Percentiles rank a stretch among this genome's conserved stretches.
phyloP scores from a whole-genome alignment of 2,113 vertebrate species.

The Pica pica region DNA sequence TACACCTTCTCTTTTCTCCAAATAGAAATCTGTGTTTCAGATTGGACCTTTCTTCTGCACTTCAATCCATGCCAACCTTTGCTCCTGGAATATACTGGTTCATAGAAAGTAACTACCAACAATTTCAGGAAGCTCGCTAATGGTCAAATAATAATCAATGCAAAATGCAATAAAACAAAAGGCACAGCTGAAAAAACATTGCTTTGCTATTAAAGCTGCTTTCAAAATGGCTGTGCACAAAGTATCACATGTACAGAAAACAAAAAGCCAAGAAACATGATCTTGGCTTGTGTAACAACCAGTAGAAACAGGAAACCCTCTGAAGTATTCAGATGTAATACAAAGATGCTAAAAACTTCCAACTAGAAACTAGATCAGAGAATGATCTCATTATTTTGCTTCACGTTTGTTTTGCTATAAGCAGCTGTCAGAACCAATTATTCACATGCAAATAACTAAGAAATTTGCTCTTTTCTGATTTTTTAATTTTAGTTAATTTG shows the following conservation, averaged over 20 bases:
- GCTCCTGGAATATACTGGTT: neutral
- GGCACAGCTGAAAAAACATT: neutral
- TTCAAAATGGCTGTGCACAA: neutral
- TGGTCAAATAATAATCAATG: neutral
- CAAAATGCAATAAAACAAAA: neutral
- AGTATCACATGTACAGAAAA: neutral
- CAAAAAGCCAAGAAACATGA: neutral
- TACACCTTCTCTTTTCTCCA: neutral
- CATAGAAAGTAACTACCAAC: neutral
- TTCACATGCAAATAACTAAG: neutral
- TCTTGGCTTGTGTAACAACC: neutral
- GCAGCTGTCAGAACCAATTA: neutral
- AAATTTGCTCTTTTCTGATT: neutral
- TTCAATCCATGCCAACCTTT: neutral
- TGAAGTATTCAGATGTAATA: neutral
- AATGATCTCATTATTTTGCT: neutral
- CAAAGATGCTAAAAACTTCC: neutral
- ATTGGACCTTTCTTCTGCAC: neutral
- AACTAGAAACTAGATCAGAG: neutral
- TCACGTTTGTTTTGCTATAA: neutral
- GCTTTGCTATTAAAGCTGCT: neutral
- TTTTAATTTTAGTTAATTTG: neutral
- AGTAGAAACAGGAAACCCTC: neutral
- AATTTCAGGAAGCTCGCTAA: neutral
- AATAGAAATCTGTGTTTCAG: neutral